These are phyloP conservation scores for Villa cingulata DNA, from an alignment of 2,888 invertebrate genomes.

Conservation along the genomic window DNA sequence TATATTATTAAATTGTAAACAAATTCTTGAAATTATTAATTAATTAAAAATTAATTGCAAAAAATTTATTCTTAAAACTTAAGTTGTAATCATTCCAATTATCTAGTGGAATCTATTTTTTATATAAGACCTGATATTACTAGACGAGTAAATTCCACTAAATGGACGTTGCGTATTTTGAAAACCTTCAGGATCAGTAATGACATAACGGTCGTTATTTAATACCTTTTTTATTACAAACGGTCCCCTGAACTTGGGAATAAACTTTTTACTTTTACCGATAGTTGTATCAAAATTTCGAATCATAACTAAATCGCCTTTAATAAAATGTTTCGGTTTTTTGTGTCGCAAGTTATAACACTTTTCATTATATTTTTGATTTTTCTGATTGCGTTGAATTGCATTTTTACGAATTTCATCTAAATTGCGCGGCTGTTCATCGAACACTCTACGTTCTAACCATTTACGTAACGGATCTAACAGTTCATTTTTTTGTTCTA, in stretches of 20 bases:
- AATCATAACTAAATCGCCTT: conserved; percentile 15
- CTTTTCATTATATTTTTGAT: conserved; percentile 16
- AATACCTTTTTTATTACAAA: conserved; percentile 12
- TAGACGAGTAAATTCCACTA: too few relatives aligned
- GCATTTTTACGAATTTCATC: conserved; percentile 12
- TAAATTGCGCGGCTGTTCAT: not conserved
- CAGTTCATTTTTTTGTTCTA: too few relatives aligned
- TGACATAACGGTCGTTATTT: conserved; percentile 10
- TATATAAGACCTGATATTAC: too few relatives aligned
- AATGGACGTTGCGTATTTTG: too few relatives aligned
- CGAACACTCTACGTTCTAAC: too few relatives aligned
- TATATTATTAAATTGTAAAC: too few relatives aligned
- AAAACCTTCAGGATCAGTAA: not conserved
- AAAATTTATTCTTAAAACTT: too few relatives aligned
- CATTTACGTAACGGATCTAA: too few relatives aligned
- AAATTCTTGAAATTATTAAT: too few relatives aligned
- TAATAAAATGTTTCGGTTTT: conserved; percentile 10
- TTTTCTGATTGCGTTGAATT: conserved; percentile 11
- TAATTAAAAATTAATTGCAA: too few relatives aligned
- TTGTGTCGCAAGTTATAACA: conserved; percentile 8
- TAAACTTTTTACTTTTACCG: conserved; percentile 10
- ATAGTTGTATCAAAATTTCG: conserved; percentile 11
- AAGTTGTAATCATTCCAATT: too few relatives aligned
- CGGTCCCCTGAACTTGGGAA: conserved; percentile 16
- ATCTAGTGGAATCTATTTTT: too few relatives aligned